These are phyloP conservation scores for Paradoxurus hermaphroditus DNA, from an alignment of 2,113 vertebrate species.

Conservation along the genomic window DNA sequence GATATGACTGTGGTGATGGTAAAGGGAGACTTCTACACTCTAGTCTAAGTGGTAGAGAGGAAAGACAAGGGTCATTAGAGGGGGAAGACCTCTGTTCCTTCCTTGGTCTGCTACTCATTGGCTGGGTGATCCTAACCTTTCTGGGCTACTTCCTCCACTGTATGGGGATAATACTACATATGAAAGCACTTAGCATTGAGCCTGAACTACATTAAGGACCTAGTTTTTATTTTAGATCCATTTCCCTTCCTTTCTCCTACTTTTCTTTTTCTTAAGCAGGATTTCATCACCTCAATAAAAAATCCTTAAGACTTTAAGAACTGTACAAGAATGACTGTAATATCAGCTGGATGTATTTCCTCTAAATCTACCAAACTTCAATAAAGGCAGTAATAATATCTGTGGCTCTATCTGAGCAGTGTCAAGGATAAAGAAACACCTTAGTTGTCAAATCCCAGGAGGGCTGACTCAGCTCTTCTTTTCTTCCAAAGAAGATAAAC, in stretches of 20 bases:
- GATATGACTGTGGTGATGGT: background rate
- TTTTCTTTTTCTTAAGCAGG: slow-evolving; percentile 20
- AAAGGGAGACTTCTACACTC: background rate
- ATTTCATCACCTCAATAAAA: slow-evolving; percentile 59
- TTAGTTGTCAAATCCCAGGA: slow-evolving; percentile 42
- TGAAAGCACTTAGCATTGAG: background rate
- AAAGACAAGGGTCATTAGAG: background rate
- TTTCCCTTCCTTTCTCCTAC: background rate
- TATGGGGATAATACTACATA: background rate
- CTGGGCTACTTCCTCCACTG: background rate
- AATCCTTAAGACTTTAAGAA: slow-evolving; percentile 51
- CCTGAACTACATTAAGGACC: background rate
- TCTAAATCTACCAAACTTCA: slow-evolving; percentile 48
- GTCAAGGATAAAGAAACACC: slow-evolving; percentile 58
- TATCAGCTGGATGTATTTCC: slow-evolving; percentile 14
- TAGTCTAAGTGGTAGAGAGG: background rate
- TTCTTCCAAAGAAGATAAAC: slow-evolving; percentile 45
- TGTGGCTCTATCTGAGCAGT: slow-evolving; percentile 1
- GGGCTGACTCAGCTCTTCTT: slow-evolving; percentile 50
- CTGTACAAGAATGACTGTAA: slow-evolving; percentile 39
- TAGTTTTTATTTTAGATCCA: background rate
- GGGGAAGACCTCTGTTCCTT: background rate
- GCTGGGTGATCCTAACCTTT: background rate
- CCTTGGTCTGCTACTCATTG: background rate
- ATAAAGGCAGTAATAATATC: slow-evolving; percentile 44